Conservation (phyloP, 2,888 invertebrate genomes). For the Ormyrus labotus region DNA sequence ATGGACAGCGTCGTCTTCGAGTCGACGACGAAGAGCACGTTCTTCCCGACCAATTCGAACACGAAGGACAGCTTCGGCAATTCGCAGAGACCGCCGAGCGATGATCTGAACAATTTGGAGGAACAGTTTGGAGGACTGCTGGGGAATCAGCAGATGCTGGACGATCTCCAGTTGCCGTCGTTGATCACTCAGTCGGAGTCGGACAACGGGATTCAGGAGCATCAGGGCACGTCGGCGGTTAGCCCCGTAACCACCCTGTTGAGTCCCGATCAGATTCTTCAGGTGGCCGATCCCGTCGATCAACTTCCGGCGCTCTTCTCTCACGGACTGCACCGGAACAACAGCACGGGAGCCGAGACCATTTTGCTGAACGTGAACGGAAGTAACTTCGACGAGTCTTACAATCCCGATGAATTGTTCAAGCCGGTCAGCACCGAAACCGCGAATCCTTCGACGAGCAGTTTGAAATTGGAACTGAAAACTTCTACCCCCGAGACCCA, state of each 20-base stretch:
- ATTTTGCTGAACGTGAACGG: slow-evolving; percentile 76
- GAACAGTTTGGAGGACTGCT: slow-evolving; percentile 66
- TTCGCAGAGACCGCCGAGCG: slow-evolving; percentile 66
- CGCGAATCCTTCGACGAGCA: not conserved
- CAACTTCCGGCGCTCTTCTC: slow-evolving; percentile 72
- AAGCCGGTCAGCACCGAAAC: slow-evolving; percentile 59
- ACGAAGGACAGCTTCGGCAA: slow-evolving; percentile 76
- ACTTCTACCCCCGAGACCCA: not conserved
- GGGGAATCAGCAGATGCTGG: slow-evolving; percentile 68
- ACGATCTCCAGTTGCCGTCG: slow-evolving; percentile 68
- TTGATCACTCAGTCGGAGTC: slow-evolving; percentile 67
- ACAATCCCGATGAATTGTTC: slow-evolving; percentile 75
- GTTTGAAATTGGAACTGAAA: not conserved
- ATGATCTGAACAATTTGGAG: slow-evolving; percentile 63
- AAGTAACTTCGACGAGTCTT: slow-evolving; percentile 70
- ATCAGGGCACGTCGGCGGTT: slow-evolving; percentile 58
- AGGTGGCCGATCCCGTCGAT: slow-evolving; percentile 73
- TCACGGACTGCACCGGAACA: slow-evolving; percentile 65
- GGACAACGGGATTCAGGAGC: slow-evolving; percentile 66
- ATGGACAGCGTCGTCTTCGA: slow-evolving; percentile 62
- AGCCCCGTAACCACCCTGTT: slow-evolving; percentile 70
- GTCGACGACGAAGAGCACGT: slow-evolving; percentile 49
- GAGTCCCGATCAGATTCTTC: slow-evolving; percentile 71
- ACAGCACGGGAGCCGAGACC: slow-evolving; percentile 72
- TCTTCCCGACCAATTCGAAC: slow-evolving; percentile 65